phyloP scores from a whole-genome alignment of 2,797 vertebrate genomes.

The Morus bassanus region DNA sequence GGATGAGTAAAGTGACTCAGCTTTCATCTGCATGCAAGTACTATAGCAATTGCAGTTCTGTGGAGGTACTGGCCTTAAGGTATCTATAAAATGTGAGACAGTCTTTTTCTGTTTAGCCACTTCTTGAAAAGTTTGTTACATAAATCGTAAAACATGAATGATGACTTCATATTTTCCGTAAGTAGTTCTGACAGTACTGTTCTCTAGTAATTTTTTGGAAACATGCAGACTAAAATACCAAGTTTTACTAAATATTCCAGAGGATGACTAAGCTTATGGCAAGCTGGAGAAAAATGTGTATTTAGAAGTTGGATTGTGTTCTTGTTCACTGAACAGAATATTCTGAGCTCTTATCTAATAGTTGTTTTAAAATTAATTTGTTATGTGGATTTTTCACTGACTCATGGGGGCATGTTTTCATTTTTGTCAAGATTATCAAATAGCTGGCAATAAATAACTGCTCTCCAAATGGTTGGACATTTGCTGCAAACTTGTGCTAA shows the following conservation, averaged over 20 bases:
- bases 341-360: constrained; percentile 32
- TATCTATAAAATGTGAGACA: not conserved
- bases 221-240: constrained; percentile 1
- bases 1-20: not conserved
- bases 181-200: constrained; percentile 5
- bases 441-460: constrained; percentile 58
- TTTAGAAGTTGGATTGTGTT: constrained; percentile 11
- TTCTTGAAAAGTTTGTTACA: not conserved
- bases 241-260: constrained; percentile 23
- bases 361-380: constrained; percentile 2
- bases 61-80: not conserved
- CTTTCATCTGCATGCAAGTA: not conserved
- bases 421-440: constrained; percentile 58
- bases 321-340: not conserved
- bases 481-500: constrained; percentile 51
- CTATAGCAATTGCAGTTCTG: not conserved
- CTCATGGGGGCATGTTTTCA: constrained; percentile 25
- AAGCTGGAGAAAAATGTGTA: constrained; percentile 6
- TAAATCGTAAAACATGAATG: not conserved
- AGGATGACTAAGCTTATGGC: constrained; percentile 54
- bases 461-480: constrained; percentile 64
- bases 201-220: constrained; percentile 55
- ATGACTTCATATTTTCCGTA: not conserved
- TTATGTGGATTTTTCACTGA: constrained; percentile 16
- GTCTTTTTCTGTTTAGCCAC: not conserved